These are phyloP conservation scores for Stratiolaelaps scimitus DNA, from an alignment of 1,140 invertebrate genomes.

Conservation along the genomic window DNA sequence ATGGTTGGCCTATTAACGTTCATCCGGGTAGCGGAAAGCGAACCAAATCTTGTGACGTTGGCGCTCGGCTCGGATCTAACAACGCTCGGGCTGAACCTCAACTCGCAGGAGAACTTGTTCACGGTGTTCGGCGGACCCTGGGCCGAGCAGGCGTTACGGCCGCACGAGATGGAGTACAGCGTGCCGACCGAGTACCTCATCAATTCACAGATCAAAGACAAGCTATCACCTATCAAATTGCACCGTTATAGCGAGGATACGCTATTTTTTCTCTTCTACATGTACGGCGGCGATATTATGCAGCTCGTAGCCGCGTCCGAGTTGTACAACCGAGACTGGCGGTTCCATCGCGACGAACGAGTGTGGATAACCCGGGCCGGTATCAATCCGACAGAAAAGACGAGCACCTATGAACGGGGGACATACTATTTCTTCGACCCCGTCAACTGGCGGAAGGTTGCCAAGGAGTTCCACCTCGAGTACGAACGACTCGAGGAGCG, in stretches of 20 bases:
- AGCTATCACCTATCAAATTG: conserved; percentile 85
- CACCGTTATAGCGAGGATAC: conserved; percentile 96
- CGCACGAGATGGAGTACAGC: conserved; percentile 96
- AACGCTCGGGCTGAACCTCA: conserved; percentile 90
- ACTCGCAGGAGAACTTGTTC: conserved; percentile 89
- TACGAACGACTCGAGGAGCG: conserved; percentile 91
- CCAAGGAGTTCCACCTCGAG: conserved; percentile 92
- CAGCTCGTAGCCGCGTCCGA: conserved; percentile 90
- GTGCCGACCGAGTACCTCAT: conserved; percentile 98
- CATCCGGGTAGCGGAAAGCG: conserved; percentile 89
- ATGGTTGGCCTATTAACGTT: conserved; percentile 95
- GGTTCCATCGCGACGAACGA: conserved; percentile 97
- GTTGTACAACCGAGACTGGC: conserved; percentile 96
- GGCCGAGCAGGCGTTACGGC: conserved; percentile 90
- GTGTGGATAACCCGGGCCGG: conserved; percentile 97
- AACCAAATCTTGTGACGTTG: conserved; percentile 83
- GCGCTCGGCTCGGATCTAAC: conserved; percentile 94
- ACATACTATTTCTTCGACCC: conserved; percentile 99
- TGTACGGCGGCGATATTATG: conserved; percentile 91
- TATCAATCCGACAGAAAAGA: conserved; percentile 80
- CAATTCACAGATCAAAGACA: conserved; percentile 52
- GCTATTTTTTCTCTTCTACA: conserved; percentile 98
- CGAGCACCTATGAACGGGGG: conserved; percentile 83
- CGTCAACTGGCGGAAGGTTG: conserved; percentile 73
- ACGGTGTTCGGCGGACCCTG: conserved; percentile 95